Base-by-base conservation (phyloP, 2,797 vertebrate species). In the Urophycis tenuis region DNA sequence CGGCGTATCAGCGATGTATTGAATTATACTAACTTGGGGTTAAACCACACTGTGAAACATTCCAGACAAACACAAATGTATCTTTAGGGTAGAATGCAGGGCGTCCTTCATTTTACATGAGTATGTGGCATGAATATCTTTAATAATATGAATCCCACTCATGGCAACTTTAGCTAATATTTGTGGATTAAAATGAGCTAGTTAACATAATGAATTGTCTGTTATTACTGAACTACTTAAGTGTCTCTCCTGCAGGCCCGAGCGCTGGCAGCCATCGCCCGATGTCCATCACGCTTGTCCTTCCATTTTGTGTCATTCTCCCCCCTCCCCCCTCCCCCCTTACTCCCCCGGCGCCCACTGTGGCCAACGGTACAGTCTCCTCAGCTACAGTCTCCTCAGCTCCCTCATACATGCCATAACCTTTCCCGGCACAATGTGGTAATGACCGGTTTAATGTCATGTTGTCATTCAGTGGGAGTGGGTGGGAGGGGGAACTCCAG, bases 381-480 rank as follows among this genome's bases (percentile, higher is more conserved):
- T 82, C 39, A n/a, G n/a, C n/a, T 29, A 34, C 86, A 88, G 82
- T 87, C 80, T 41, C 81, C 73, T 82, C 79, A 82, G 19, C 36
- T 29, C 81, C 45, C 73, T 92, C 88, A 89, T 86, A 89, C 88
- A 91, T 85, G 71, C 72, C 1, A 49, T 75, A 84, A 86, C 85
- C 87, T 84, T 88, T 92, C 84, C 25, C 60, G 81, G 76, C 79
- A 80, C 77, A 81, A 76, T 75, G 77, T 85, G 82, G 89, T 88
- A 90, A 90, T 83, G 33, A 19, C 29, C 79, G 73, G 36, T 88
- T 94, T 90, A 85, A 92, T 89, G 60, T 89, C 81, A 85, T n/a
- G 0, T 79, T 74, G 79, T 75, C 39, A 7, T 76, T 82, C 77
- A 83, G 30, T 72, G 36, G 78, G 82, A 71, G 31, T 77, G 78